These are phyloP conservation scores for Eupithecia subfuscata DNA, from an alignment of 2,888 invertebrate genomes.

Conservation along the genomic window DNA sequence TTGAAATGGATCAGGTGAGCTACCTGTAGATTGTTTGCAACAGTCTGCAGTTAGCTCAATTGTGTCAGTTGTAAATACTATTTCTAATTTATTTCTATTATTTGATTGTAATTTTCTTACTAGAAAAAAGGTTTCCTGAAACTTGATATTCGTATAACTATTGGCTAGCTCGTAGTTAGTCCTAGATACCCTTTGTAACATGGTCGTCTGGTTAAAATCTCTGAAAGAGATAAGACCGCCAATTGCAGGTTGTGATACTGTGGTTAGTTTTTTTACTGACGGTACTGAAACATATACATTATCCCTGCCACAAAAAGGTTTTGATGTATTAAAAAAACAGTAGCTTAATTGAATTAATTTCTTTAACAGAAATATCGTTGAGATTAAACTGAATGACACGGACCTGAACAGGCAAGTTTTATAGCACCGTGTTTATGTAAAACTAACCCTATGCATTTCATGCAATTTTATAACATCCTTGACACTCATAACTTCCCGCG, in stretches of 20 bases:
- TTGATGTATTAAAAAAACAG: not conserved
- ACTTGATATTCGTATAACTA: not conserved
- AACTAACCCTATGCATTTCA: constrained; percentile 39
- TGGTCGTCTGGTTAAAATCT: not conserved
- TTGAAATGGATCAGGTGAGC: too few species aligned
- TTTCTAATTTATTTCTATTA: too few species aligned
- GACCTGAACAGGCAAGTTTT: constrained; percentile 73
- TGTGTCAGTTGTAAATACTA: too few species aligned
- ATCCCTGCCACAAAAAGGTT: not conserved
- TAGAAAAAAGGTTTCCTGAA: not conserved
- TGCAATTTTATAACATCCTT: constrained; percentile 35
- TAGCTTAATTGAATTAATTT: constrained; percentile 46
- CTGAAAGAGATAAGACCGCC: not conserved
- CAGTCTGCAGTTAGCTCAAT: too few species aligned
- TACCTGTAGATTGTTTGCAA: too few species aligned
- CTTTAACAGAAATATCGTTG: constrained; percentile 75
- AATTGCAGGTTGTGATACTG: not conserved
- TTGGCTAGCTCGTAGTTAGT: not conserved
- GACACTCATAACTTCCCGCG: constrained; percentile 20
- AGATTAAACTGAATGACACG: constrained; percentile 65
- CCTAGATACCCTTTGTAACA: not conserved
- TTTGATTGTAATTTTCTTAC: too few species aligned
- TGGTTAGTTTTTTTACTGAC: not conserved
- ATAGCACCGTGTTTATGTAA: constrained; percentile 33
- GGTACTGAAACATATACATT: not conserved